These are phyloP conservation scores for Physocephala rufipes DNA, from an alignment of 2,888 invertebrate species.

Conservation along the genomic window DNA sequence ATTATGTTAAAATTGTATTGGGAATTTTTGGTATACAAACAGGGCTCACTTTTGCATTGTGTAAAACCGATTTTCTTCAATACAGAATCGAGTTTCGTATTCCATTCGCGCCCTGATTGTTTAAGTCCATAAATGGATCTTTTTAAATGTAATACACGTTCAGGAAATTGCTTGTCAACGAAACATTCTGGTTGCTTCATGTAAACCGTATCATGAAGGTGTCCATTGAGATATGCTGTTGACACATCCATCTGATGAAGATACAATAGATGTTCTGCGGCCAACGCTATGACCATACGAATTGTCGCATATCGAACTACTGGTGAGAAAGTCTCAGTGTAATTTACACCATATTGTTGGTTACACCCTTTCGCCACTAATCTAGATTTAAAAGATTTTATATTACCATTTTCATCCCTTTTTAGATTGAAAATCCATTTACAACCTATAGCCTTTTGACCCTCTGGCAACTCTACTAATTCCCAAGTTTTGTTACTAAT, in stretches of 20 bases:
- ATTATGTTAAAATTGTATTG: no score
- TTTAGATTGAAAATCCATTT: constrained; percentile 43
- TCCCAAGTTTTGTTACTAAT: constrained; percentile 35
- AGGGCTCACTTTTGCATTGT: constrained; percentile 38
- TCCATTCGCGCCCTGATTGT: constrained; percentile 47
- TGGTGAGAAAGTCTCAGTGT: constrained; percentile 34
- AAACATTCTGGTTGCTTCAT: constrained; percentile 39
- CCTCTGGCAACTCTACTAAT: constrained; percentile 32
- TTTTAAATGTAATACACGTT: no score
- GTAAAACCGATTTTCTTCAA: constrained; percentile 39
- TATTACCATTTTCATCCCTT: constrained; percentile 32
- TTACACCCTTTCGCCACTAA: constrained; percentile 36
- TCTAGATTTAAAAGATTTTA: constrained; percentile 29
- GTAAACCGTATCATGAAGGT: constrained; percentile 40
- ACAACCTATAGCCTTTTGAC: constrained; percentile 37
- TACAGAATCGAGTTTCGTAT: constrained; percentile 39
- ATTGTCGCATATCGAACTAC: constrained; percentile 30
- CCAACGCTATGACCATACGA: constrained; percentile 31
- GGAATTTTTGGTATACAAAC: constrained; percentile 35
- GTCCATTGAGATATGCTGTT: constrained; percentile 40
- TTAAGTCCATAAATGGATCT: constrained; percentile 44
- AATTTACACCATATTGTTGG: constrained; percentile 40
- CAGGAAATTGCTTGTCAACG: not conserved
- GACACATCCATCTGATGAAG: constrained; percentile 41
- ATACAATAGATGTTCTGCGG: constrained; percentile 34